phyloP scores from a whole-genome alignment of 2,888 invertebrate species.

The Nematopogon swammerdamellus region DNA sequence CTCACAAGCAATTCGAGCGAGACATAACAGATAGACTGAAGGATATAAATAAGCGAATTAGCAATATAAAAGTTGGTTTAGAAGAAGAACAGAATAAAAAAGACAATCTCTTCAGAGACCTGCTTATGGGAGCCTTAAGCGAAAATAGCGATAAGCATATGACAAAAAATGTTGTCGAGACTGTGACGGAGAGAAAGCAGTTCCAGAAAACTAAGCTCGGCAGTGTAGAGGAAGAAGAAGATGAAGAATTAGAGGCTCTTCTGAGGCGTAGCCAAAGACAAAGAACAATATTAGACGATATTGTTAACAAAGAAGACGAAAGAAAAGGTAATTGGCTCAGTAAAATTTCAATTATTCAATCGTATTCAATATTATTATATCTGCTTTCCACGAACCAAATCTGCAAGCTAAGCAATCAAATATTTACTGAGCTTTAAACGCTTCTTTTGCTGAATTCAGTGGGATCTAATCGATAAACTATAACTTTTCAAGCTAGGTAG shows the following conservation, averaged over 20 bases:
- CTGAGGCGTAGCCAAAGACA: slow-evolving; percentile 64
- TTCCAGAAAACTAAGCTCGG: slow-evolving; percentile 25
- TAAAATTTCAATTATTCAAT: slow-evolving; percentile 11
- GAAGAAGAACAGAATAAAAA: slow-evolving; percentile 38
- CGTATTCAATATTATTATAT: neutral
- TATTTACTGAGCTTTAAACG: too few relatives aligned
- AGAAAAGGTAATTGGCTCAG: slow-evolving; percentile 44
- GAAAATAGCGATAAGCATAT: slow-evolving; percentile 29
- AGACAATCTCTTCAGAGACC: slow-evolving; percentile 30
- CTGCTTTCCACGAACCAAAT: neutral
- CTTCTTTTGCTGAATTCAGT: slow-evolving; percentile 5
- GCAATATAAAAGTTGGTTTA: slow-evolving; percentile 27
- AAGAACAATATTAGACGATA: slow-evolving; percentile 67
- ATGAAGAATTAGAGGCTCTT: slow-evolving; percentile 61
- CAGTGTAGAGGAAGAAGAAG: slow-evolving; percentile 49
- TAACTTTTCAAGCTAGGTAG: neutral
- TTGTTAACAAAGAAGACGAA: slow-evolving; percentile 59
- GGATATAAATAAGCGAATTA: slow-evolving; percentile 39
- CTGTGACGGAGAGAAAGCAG: slow-evolving; percentile 34
- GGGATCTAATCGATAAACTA: too few relatives aligned
- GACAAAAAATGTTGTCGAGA: slow-evolving; percentile 39
- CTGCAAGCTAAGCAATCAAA: too few relatives aligned
- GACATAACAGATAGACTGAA: slow-evolving; percentile 48
- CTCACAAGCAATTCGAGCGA: slow-evolving; percentile 42
- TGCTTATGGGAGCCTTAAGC: slow-evolving; percentile 32